These are phyloP conservation scores for Papilio polyxenes DNA, from an alignment of 1,140 invertebrate genomes.

Conservation along the genomic window DNA sequence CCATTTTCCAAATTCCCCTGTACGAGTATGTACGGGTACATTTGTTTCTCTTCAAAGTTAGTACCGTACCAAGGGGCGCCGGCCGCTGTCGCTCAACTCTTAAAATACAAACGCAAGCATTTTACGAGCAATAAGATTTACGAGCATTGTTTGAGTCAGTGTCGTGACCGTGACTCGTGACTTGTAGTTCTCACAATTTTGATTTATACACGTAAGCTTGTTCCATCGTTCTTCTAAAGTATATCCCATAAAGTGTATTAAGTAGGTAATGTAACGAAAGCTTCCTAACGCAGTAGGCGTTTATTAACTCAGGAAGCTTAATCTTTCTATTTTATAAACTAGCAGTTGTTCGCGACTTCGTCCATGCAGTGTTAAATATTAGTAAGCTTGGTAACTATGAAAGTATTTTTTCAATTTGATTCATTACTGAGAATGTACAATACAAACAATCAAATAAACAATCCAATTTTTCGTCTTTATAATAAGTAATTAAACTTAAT, in stretches of 20 bases:
- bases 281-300: background rate
- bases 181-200: constrained; percentile 22
- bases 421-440: too few relatives aligned
- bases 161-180: constrained; percentile 37
- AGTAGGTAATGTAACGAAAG: background rate
- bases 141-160: constrained; percentile 33
- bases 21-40: constrained; percentile 19
- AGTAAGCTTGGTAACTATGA: too few relatives aligned
- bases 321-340: too few relatives aligned
- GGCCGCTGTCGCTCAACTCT: constrained; percentile 23
- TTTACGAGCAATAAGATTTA: constrained; percentile 36
- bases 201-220: background rate
- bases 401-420: too few relatives aligned
- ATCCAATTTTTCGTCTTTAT: too few relatives aligned
- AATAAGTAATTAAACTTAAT: too few relatives aligned
- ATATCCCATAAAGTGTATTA: background rate
- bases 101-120: constrained; percentile 37
- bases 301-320: background rate
- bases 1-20: background rate
- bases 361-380: too few relatives aligned
- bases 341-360: too few relatives aligned
- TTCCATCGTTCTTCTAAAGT: background rate
- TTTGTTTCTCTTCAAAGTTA: constrained; percentile 30
- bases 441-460: too few relatives aligned
- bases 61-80: constrained; percentile 33